Evolutionary conservation across 2,797 vertebrate genomes (phyloP), one percentile per base, ranked within the genome.

Genomic region (Columba guinea): DNA sequence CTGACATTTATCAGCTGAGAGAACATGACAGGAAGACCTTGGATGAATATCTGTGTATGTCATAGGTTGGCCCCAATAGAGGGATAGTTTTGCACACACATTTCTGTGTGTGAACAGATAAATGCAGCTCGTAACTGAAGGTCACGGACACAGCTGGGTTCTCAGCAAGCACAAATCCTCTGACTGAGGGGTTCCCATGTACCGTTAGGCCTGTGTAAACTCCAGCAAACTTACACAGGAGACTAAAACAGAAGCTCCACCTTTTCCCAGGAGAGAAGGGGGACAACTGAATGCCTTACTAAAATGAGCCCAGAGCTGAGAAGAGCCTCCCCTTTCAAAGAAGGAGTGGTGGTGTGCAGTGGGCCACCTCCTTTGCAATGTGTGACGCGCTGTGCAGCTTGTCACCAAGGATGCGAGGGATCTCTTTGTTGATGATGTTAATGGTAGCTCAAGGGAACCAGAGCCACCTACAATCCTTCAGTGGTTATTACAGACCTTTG

Each of bases 401-500:
- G 39, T 35, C 53, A n/a, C 39, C 0, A 0, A n/a, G 46, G 35
- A 27, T 69, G 39, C 0, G 6, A 84, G 32, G 30, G 41, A 44
- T 32, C 37, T 70, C 1, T 51, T 34, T 77, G 55, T 15, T 48
- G 30, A 52, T 26, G 60, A n/a, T 0, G 4, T 26, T 63, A 68
- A 34, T 28, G 23, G 48, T 15, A 22, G 35, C 13, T 59, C 34
- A 86, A 34, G 51, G 44, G 39, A 89, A 34, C n/a, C 69, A 62
- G 76, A 74, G 52, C 28, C 46, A 22, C 30, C 24, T 26, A 1
- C 0, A 1, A 5, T 13, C 46, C 35, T 52, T 7, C 46, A 10
- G 46, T 15, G 30, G 8, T 52, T 68, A 1, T 9, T 35, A 46
- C n/a, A 37, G 53, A 44, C 48, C 18, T 80, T 22, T 52, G 27